Conservation (phyloP, 1,140 invertebrate species). For the Schlechtendalia chinensis region DNA sequence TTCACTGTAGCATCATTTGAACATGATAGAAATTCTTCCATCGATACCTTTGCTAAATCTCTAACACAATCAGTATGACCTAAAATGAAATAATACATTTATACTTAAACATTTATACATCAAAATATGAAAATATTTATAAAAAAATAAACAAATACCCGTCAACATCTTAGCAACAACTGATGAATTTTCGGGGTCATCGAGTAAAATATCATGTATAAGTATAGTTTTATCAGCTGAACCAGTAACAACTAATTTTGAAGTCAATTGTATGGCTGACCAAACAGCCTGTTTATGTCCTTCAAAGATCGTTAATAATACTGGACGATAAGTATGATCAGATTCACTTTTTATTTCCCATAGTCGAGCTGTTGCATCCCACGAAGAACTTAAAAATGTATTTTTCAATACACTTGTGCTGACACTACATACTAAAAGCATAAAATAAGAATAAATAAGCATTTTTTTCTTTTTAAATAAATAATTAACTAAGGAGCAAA, state of each 20-base stretch:
- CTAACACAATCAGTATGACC: slow-evolving; percentile 91
- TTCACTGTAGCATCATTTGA: slow-evolving; percentile 86
- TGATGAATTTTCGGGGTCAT: slow-evolving; percentile 26
- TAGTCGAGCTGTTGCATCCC: slow-evolving; percentile 80
- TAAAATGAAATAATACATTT: slow-evolving; percentile 53
- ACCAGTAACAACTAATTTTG: slow-evolving; percentile 72
- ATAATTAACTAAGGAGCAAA: too few relatives aligned
- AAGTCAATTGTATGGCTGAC: slow-evolving; percentile 69
- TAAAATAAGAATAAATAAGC: neutral
- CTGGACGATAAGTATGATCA: slow-evolving; percentile 31
- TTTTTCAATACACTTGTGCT: slow-evolving; percentile 60
- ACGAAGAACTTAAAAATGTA: slow-evolving; percentile 77
- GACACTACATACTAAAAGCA: slow-evolving; percentile 65
- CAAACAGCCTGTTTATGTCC: slow-evolving; percentile 88
- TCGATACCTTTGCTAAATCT: slow-evolving; percentile 67
- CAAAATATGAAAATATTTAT: neutral
- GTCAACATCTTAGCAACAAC: slow-evolving; percentile 13
- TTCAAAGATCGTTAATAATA: slow-evolving; percentile 60
- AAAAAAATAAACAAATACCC: neutral
- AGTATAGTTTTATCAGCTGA: slow-evolving; percentile 89
- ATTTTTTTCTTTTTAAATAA: neutral
- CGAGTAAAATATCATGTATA: slow-evolving; percentile 56
- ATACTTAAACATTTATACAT: neutral
- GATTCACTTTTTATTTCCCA: slow-evolving; percentile 43
- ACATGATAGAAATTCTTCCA: slow-evolving; percentile 77